Conservation (phyloP, 2,888 invertebrate genomes). For the Cheilosia vernalis region DNA sequence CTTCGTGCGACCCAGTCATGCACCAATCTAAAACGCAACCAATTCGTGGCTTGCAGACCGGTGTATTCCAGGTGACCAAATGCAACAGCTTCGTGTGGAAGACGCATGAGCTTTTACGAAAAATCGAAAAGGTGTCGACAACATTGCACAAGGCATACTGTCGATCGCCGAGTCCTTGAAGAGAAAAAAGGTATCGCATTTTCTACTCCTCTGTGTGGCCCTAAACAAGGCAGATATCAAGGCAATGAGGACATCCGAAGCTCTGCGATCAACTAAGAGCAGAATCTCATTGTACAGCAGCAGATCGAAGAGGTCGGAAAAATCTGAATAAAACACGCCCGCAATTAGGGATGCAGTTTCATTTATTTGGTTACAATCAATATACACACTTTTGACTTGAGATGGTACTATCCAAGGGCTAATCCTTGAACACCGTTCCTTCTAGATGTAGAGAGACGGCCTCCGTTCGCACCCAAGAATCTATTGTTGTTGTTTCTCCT, state of each 20-base stretch:
- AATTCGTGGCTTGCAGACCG: too few species aligned
- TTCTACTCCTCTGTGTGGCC: not conserved
- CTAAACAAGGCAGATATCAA: not conserved
- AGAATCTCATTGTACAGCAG: not conserved
- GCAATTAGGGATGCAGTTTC: not conserved
- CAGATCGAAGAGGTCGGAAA: not conserved
- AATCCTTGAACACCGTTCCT: too few species aligned
- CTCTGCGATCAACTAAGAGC: not conserved
- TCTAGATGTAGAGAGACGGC: accelerated
- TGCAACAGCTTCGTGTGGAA: slow-evolving; percentile 78
- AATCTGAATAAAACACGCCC: not conserved
- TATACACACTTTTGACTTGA: too few species aligned
- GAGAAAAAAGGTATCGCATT: not conserved
- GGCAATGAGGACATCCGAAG: not conserved
- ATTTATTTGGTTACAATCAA: not conserved
- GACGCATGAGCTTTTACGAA: slow-evolving; percentile 79
- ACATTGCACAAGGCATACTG: slow-evolving; percentile 77
- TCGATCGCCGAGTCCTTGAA: slow-evolving; percentile 31
- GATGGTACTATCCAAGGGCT: too few species aligned
- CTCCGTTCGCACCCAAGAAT: too few species aligned
- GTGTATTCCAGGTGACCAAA: too few species aligned
- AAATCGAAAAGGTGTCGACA: slow-evolving; percentile 79
- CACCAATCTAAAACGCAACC: too few species aligned
- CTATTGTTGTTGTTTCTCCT: too few species aligned
- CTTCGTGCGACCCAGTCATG: too few species aligned